Conservation (phyloP, 2,797 vertebrate species). For the Sus cebifrons region DNA sequence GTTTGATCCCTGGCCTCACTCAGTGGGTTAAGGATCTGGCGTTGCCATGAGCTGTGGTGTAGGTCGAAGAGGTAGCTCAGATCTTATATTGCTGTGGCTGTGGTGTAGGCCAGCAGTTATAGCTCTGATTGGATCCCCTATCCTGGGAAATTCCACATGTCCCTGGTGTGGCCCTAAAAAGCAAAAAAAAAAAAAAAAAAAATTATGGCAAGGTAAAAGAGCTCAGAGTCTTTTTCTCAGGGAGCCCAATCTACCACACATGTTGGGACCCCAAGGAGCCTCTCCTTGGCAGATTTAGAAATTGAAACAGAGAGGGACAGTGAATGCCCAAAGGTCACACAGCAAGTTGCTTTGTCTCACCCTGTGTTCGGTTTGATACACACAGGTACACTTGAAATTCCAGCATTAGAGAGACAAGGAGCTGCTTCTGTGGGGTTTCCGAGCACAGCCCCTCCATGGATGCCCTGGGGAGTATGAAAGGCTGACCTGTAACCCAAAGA, state of each 20-base stretch:
- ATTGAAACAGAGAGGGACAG: not conserved
- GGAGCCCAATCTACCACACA: no score
- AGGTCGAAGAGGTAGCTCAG: no score
- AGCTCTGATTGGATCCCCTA: no score
- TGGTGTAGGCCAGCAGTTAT: no score
- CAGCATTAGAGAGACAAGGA: not conserved
- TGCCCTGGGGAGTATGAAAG: not conserved
- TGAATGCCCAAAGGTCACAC: not conserved
- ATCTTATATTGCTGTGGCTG: no score
- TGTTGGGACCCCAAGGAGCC: not conserved
- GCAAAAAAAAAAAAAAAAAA: no score
- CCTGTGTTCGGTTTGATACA: not conserved
- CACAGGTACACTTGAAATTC: not conserved
- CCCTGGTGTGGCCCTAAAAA: no score
- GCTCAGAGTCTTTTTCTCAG: not conserved
- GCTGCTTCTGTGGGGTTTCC: not conserved
- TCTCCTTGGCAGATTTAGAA: not conserved
- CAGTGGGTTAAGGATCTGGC: no score
- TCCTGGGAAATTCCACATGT: no score
- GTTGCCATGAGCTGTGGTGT: no score
- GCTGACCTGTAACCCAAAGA: not conserved
- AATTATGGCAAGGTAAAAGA: not conserved
- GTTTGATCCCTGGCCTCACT: no score
- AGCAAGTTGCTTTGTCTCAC: not conserved
- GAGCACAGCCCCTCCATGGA: not conserved